Evolutionary conservation across 2,113 vertebrate genomes (phyloP), one percentile per base, ranked within the genome.

Genomic region (Coreoperca whiteheadi): DNA sequence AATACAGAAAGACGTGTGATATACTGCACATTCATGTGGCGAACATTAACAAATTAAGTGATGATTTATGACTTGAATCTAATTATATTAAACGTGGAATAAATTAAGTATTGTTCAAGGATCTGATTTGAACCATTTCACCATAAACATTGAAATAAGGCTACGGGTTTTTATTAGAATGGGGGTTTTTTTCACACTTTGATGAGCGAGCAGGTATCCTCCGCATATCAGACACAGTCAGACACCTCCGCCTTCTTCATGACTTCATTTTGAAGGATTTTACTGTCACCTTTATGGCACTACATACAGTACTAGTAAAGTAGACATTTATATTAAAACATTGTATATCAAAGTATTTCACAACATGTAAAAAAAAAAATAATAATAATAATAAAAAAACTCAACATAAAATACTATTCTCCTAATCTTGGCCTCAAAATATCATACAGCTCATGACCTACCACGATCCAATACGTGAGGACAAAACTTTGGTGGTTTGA

Each of bases 31-130:
- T 72, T 54, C 25, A 18, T 43, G 56, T 53, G 18, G 14, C 48
- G 20, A 65, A 18, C 23, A 21, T 56, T 12, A 63, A 74, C n/a
- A 32, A 28, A 72, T 37, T 0, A 10, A 30, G 25, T 30, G 1
- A 43, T 46, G 34, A 70, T 46, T 70, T 54, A 34, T 43, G 10
- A 18, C 11, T 15, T 54, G 0, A 51, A 72, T 73, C 4, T 4
- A 37, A 23, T 64, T 48, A 79, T 48, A 79, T 39, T 81, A 60
- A 71, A 69, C 21, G 2, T 82, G 53, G 15, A 15, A 28, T 50
- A 37, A 37, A 53, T 51, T 1, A 57, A 60, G 15, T 67, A 0
- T 4, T 34, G 23, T 46, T 34, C 6, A 12, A 18, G 11, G 5
- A 73, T 77, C 18, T 48, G 48, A 37, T 50, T 66, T 46, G 3